Conservation (phyloP, 2,797 vertebrate genomes). For the Micromesistius poutassou region DNA sequence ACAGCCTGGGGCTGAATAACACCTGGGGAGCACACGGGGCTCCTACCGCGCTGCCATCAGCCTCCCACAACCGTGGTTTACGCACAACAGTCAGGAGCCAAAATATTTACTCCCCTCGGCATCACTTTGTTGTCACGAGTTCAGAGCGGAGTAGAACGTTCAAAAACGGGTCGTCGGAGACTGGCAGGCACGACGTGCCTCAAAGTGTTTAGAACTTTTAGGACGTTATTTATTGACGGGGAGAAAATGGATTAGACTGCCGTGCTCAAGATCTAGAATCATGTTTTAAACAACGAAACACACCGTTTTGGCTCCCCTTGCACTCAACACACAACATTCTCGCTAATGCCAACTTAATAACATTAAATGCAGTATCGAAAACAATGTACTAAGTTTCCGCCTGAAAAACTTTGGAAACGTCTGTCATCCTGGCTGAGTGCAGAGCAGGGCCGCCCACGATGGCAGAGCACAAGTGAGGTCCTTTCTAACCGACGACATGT, state of each 20-base stretch:
- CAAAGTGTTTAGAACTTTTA: not conserved
- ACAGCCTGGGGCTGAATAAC: constrained; percentile 39
- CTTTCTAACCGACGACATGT: not conserved
- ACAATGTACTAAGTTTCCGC: not conserved
- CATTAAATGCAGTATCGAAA: not conserved
- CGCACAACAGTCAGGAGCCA: constrained; percentile 15
- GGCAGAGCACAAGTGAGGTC: not conserved
- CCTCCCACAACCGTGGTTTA: constrained; percentile 43
- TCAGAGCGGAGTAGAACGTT: not conserved
- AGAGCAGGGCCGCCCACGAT: not conserved
- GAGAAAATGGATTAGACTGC: not conserved
- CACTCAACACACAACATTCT: too few species aligned
- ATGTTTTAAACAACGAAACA: not conserved
- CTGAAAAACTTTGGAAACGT: not conserved
- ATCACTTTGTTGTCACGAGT: not conserved
- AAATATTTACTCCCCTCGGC: not conserved
- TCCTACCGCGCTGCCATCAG: constrained; percentile 24
- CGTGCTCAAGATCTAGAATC: not conserved
- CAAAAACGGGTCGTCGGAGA: not conserved
- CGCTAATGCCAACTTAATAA: too few species aligned
- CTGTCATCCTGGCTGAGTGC: not conserved
- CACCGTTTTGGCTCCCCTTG: too few species aligned
- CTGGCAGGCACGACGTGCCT: not conserved
- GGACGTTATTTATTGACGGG: too few species aligned
- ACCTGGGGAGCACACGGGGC: constrained; percentile 25